Percentiles rank a stretch among this genome's conserved stretches.
These are phyloP conservation scores for Drosophila ezoana DNA, from an alignment of 2,888 invertebrate species.

Conservation along the genomic window DNA sequence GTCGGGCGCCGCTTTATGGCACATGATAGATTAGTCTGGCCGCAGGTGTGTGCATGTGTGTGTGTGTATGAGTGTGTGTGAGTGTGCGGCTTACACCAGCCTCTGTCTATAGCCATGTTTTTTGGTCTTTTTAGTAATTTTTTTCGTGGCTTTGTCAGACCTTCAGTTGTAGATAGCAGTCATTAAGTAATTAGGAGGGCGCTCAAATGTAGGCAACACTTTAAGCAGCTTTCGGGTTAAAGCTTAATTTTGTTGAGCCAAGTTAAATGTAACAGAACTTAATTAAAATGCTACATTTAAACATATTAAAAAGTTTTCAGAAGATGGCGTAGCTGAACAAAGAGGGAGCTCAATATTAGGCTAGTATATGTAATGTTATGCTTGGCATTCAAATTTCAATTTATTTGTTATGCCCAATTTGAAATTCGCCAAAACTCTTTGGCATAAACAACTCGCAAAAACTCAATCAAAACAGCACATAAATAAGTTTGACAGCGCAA, in stretches of 20 bases:
- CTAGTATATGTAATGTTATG: too few relatives aligned
- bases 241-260: background rate
- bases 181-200: slow-evolving; percentile 71
- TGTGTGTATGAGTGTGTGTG: slow-evolving; percentile 56
- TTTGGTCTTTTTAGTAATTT: slow-evolving; percentile 8
- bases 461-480: background rate
- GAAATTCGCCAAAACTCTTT: too few relatives aligned
- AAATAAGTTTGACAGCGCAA: background rate
- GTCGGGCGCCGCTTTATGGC: slow-evolving; percentile 71
- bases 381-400: too few relatives aligned
- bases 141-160: slow-evolving; percentile 35
- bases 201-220: slow-evolving; percentile 53
- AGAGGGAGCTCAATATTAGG: too few relatives aligned
- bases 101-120: slow-evolving; percentile 31
- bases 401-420: too few relatives aligned
- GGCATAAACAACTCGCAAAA: background rate
- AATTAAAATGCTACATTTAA: too few relatives aligned
- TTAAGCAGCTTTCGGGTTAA: slow-evolving; percentile 35
- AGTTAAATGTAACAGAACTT: too few relatives aligned
- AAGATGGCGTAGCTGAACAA: too few relatives aligned
- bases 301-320: too few relatives aligned
- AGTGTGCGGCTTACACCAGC: slow-evolving; percentile 47
- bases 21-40: slow-evolving; percentile 80
- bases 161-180: slow-evolving; percentile 50
- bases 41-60: slow-evolving; percentile 67